Percentiles rank a stretch among this genome's conserved stretches.
phyloP scores from a whole-genome alignment of 2,113 vertebrate genomes.

The Ceuthmochares aereus region DNA sequence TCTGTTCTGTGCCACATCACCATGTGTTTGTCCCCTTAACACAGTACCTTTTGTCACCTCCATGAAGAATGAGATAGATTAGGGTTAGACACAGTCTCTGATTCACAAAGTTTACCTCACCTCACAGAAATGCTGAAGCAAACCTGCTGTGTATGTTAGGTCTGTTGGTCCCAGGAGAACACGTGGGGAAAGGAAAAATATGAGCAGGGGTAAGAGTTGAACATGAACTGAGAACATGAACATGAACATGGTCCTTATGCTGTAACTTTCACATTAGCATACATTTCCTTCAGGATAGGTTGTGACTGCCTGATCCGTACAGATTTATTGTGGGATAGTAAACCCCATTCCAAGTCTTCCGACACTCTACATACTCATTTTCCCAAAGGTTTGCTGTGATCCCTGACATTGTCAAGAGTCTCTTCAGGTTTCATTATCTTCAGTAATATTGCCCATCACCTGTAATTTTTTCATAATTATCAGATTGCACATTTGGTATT shows the following conservation, averaged over 20 bases:
- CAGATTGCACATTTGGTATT: background rate
- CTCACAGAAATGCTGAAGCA: background rate
- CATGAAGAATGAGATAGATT: background rate
- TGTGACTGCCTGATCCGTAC: background rate
- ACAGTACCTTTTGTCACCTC: background rate
- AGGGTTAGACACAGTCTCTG: fast-evolving
- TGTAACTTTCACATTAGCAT: background rate
- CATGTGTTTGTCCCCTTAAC: background rate
- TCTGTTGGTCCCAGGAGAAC: background rate
- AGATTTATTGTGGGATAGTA: background rate
- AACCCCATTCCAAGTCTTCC: background rate
- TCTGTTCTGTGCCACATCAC: background rate
- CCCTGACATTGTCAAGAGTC: background rate
- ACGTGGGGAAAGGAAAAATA: background rate
- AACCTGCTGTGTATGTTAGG: background rate
- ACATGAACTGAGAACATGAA: background rate
- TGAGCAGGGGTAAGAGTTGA: background rate
- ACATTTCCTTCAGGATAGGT: background rate
- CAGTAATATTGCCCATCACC: background rate
- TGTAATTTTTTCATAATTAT: conserved; percentile 13
- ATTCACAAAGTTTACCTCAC: background rate
- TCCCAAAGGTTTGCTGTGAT: background rate
- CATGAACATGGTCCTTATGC: background rate
- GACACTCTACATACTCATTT: background rate
- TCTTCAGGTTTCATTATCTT: background rate